Base-by-base conservation (phyloP, 2,797 vertebrate genomes). In the Lutjanus campechanus region DNA sequence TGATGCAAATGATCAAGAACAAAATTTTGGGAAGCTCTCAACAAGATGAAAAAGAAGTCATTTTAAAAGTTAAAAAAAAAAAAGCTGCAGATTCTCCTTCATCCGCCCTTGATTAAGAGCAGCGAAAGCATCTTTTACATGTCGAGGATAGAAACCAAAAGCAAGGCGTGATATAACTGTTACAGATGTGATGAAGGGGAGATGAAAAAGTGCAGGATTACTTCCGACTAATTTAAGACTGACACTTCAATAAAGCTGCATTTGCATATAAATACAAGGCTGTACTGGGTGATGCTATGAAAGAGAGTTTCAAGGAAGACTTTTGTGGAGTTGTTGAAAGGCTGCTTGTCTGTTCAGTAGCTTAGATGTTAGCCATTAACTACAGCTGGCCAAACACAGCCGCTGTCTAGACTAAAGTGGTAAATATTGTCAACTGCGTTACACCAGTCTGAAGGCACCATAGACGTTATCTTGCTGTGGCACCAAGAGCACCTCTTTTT, bases 341-440 rank as follows among this genome's bases (percentile, higher is more conserved):
- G 40, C n/a, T 59, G 53, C 16, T 16, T 19, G 16, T 55, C 44
- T 65, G 51, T 60, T 61, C 63, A 79, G 63, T 41, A 49, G 36
- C 55, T 79, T 79, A 69, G 25, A 58, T 66, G 69, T 72, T 61
- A 19, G 62, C 59, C 29, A 49, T 67, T 58, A 46, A 56, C 69
- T 53, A 69, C 50, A 79, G 74, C 40, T 82, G 43, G 40, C 7
- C 56, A 80, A 82, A 86, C 76, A 79, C 81, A 83, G 79, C 84
- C 81, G 85, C 61, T 54, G 75, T 82, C 69, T 54, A 46, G 71
- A 76, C 78, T 40, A 15, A 43, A 53, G 20, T 6, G 41, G 62
- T 58, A 72, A 82, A 77, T 56, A 71, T n/a, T 68, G 29, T 61
- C 46, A 67, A 40, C 55, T 49, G 29, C 19, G 43, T 58, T 15